Percentiles rank a stretch among this genome's conserved stretches.
These are phyloP conservation scores for Cyprinella venusta DNA, from an alignment of 2,797 vertebrate species.

Conservation along the genomic window DNA sequence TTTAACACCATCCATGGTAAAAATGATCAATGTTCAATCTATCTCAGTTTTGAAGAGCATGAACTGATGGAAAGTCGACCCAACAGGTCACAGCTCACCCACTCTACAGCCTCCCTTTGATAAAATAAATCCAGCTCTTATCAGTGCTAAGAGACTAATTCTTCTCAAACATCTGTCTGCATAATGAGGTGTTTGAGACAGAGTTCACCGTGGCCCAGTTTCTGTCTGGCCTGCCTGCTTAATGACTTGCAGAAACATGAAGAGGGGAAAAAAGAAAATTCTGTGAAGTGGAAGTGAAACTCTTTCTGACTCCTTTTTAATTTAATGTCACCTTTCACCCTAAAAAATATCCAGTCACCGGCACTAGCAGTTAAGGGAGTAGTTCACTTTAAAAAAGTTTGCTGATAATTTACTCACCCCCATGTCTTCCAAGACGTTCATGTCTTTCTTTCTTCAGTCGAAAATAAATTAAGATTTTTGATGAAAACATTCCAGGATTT, in stretches of 20 bases:
- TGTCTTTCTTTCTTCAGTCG: no score
- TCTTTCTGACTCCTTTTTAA: slow-evolving; percentile 34
- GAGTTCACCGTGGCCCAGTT: slow-evolving; percentile 48
- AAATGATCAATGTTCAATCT: neutral
- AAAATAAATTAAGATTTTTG: no score
- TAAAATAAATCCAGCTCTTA: slow-evolving; percentile 49
- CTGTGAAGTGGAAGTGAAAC: slow-evolving; percentile 13
- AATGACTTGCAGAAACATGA: slow-evolving; percentile 48
- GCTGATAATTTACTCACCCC: no score
- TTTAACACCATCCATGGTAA: slow-evolving; percentile 19
- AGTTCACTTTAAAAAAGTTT: no score
- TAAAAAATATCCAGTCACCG: neutral
- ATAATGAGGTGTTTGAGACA: slow-evolving; percentile 53
- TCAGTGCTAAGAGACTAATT: slow-evolving; percentile 39
- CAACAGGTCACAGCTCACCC: slow-evolving; percentile 14
- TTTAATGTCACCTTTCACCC: slow-evolving; percentile 23
- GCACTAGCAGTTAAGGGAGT: neutral
- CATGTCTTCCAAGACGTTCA: no score
- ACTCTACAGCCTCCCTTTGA: slow-evolving; percentile 1
- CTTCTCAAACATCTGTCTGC: slow-evolving; percentile 52
- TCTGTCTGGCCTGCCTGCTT: slow-evolving; percentile 41
- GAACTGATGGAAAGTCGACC: neutral
- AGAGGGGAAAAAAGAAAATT: slow-evolving; percentile 28
- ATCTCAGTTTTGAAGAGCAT: slow-evolving; percentile 13
- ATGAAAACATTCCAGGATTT: no score